These are phyloP conservation scores for Tortrix viridana DNA, from an alignment of 2,888 invertebrate genomes.

Conservation along the genomic window DNA sequence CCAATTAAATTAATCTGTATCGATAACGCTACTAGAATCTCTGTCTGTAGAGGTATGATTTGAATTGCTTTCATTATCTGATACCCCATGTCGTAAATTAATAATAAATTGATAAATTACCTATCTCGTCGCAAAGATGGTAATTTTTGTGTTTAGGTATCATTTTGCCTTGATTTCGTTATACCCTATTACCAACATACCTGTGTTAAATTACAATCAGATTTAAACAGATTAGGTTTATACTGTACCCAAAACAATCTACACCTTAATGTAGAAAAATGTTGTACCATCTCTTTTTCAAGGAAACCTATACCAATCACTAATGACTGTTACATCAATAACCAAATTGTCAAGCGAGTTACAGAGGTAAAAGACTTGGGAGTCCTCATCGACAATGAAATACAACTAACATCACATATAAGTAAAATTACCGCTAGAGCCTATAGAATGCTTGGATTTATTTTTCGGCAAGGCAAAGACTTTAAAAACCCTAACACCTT, in stretches of 20 bases:
- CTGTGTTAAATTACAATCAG: no score
- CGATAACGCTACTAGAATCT: no score
- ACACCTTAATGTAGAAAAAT: slow-evolving; percentile 1
- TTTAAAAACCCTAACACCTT: background rate
- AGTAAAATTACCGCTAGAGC: background rate
- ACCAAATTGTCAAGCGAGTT: background rate
- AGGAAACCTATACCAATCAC: background rate
- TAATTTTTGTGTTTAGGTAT: no score
- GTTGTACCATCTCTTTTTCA: background rate
- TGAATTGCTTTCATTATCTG: no score
- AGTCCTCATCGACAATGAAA: background rate
- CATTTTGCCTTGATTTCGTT: no score
- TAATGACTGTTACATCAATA: background rate
- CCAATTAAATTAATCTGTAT: no score
- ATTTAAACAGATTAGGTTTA: no score
- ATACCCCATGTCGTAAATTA: no score
- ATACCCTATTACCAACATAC: no score
- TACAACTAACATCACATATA: background rate
- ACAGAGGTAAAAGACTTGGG: background rate
- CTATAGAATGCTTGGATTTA: slow-evolving; percentile 1
- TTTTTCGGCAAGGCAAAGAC: slow-evolving; percentile 1
- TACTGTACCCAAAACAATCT: background rate
- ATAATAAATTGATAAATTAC: no score
- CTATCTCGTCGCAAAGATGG: no score
- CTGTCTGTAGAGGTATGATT: no score